Evolutionary conservation across 2,888 invertebrate genomes (phyloP).

Genomic region (Aphidoletes aphidimyza): DNA sequence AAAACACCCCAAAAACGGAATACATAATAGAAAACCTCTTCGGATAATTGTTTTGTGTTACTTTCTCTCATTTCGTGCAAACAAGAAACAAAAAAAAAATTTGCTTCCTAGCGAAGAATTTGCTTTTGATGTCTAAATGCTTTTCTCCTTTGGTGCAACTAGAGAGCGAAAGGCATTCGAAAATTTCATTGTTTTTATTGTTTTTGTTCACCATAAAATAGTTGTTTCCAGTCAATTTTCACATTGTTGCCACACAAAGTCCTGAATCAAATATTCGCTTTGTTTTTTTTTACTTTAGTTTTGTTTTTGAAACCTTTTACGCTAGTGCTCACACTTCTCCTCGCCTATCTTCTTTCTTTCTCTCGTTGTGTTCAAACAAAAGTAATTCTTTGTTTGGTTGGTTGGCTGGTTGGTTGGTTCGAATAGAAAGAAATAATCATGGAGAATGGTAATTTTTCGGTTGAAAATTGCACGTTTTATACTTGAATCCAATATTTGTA

Average conservation of each 20-base stretch:
- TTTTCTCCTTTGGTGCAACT: neutral
- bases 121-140: neutral
- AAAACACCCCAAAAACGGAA: neutral
- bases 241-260: slow-evolving; percentile 15
- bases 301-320: neutral
- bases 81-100: no score
- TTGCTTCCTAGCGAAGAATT: neutral
- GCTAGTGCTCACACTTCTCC: neutral
- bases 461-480: no score
- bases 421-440: slow-evolving; percentile 6
- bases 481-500: no score
- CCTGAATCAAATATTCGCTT: neutral
- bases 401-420: neutral
- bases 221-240: slow-evolving; percentile 49
- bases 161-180: slow-evolving; percentile 9
- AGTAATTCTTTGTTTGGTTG: neutral
- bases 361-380: neutral
- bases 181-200: neutral
- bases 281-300: neutral
- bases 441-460: neutral
- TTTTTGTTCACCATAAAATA: slow-evolving; percentile 13
- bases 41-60: slow-evolving; percentile 39
- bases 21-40: slow-evolving; percentile 32
- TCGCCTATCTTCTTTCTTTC: neutral
- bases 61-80: neutral